These are phyloP conservation scores for Folsomia manolachei DNA, from an alignment of 2,888 invertebrate genomes.

Conservation along the genomic window DNA sequence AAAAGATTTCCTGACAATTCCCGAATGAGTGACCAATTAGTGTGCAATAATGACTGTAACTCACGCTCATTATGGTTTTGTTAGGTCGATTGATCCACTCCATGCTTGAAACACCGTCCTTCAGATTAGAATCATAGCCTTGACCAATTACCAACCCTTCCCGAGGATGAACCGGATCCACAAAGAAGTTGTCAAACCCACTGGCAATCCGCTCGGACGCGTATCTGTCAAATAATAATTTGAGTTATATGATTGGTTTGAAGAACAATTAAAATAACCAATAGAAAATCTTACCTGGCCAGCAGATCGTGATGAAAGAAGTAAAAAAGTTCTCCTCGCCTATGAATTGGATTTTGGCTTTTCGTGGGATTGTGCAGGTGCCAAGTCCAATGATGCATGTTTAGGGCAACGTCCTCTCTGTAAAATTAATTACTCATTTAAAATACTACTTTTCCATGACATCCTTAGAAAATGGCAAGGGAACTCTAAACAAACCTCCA, in stretches of 20 bases:
- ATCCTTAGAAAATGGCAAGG: too few relatives aligned
- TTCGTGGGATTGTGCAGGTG: background rate
- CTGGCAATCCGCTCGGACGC: background rate
- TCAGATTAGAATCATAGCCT: background rate
- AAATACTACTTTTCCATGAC: too few relatives aligned
- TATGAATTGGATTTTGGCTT: background rate
- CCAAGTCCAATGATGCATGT: background rate
- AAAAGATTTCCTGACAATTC: too few relatives aligned
- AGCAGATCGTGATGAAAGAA: background rate
- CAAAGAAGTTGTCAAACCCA: background rate
- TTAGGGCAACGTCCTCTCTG: background rate
- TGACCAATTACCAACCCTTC: background rate
- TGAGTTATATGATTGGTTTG: too few relatives aligned
- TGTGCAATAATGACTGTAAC: background rate
- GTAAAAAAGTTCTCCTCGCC: constrained; percentile 6
- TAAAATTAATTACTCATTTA: too few relatives aligned
- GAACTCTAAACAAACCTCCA: too few relatives aligned
- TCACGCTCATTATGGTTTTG: background rate
- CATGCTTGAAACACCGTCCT: background rate
- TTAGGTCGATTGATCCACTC: constrained; percentile 1
- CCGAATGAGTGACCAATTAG: background rate
- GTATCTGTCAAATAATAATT: too few relatives aligned
- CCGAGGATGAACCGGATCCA: background rate
- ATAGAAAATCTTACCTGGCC: too few relatives aligned
- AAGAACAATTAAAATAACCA: too few relatives aligned